These are phyloP conservation scores for Paratilapia polleni DNA, from an alignment of 2,113 vertebrate genomes.

Conservation along the genomic window DNA sequence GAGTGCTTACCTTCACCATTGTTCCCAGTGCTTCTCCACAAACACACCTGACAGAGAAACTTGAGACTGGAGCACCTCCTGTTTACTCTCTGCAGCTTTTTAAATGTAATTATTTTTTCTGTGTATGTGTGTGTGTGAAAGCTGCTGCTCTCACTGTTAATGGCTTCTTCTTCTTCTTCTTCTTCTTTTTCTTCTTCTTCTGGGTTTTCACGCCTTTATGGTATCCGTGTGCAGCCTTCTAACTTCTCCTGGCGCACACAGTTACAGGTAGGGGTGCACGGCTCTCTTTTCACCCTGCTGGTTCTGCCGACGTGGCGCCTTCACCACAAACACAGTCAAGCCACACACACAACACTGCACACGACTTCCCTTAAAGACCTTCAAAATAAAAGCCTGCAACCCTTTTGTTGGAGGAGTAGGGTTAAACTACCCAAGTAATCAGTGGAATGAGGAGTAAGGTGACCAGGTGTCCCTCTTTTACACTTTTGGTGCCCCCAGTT, in stretches of 20 bases:
- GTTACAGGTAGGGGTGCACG: neutral
- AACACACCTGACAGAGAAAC: constrained; percentile 59
- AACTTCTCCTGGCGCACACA: constrained; percentile 27
- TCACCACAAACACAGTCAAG: neutral
- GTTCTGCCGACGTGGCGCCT: constrained; percentile 81
- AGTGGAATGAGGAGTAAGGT: neutral
- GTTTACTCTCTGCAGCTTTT: neutral
- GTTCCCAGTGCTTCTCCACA: constrained; percentile 37
- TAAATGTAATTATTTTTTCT: neutral
- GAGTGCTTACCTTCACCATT: constrained; percentile 77
- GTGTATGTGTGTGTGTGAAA: neutral
- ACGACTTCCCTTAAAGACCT: neutral
- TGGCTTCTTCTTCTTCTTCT: neutral
- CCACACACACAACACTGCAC: neutral
- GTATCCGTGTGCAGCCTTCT: neutral
- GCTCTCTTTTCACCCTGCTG: constrained; percentile 26
- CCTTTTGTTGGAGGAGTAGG: neutral
- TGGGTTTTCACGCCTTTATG: neutral
- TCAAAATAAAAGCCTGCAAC: constrained; percentile 51
- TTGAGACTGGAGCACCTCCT: constrained; percentile 33
- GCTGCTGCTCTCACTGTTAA: neutral
- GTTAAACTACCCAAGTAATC: neutral
- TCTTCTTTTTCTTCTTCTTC: neutral
- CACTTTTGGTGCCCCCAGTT: neutral
- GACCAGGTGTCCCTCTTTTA: neutral